Conservation (phyloP, 2,113 vertebrate genomes). For the Sinocyclocheilus anshuiensis region DNA sequence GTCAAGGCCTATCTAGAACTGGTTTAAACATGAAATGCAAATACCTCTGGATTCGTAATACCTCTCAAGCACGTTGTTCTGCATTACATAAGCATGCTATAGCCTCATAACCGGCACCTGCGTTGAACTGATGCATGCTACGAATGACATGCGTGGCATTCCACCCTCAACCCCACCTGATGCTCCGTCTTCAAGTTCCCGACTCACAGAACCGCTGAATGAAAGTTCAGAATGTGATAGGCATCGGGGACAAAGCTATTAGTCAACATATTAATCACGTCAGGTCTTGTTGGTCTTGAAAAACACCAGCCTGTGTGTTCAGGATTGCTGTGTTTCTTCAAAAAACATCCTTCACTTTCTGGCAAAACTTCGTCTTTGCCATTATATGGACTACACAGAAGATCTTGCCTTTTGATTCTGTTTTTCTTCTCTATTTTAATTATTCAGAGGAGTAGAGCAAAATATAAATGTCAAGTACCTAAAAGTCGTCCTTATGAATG, state of each 20-base stretch:
- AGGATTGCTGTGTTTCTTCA: neutral
- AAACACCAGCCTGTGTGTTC: neutral
- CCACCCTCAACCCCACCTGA: conserved; percentile 1
- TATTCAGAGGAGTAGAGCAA: neutral
- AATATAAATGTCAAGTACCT: neutral
- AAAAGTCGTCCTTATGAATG: neutral
- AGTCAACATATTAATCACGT: conserved; percentile 5
- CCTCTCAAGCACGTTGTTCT: neutral
- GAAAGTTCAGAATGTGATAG: neutral
- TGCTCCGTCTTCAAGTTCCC: neutral
- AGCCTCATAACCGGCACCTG: conserved; percentile 27
- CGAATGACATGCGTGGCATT: conserved; percentile 39
- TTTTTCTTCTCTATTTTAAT: neutral
- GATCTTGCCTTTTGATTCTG: neutral
- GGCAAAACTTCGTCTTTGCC: neutral
- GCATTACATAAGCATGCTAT: conserved; percentile 30
- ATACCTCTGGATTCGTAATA: conserved; percentile 2
- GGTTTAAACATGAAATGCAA: conserved; percentile 17
- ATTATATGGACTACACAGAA: neutral
- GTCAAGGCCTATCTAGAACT: neutral
- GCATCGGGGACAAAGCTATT: neutral
- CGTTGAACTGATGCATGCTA: conserved; percentile 32
- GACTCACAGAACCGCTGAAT: neutral
- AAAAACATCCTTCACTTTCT: neutral
- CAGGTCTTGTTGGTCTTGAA: neutral